Conservation (phyloP, 1,140 invertebrate species). For the Delia radicum region DNA sequence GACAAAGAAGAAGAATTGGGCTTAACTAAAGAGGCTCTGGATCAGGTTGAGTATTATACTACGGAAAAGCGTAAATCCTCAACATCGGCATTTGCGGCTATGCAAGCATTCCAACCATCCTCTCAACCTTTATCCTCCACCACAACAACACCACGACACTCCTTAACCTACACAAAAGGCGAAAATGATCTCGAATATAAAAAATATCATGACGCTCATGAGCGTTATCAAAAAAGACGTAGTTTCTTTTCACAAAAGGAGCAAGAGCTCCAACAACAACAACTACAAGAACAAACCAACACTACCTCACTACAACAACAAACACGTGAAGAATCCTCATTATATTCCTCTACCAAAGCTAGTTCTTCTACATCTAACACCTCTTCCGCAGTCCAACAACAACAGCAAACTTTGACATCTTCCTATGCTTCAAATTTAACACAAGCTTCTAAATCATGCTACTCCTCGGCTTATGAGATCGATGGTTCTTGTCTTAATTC, state of each 20-base stretch:
- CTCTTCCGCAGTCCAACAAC: conserved; percentile 51
- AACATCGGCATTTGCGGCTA: conserved; percentile 50
- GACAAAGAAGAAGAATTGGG: conserved; percentile 44
- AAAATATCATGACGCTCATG: conserved; percentile 47
- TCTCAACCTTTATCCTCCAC: conserved; percentile 44
- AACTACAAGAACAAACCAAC: conserved; percentile 2
- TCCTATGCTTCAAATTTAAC: conserved; percentile 29
- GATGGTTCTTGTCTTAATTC: conserved; percentile 8
- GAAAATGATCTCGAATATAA: conserved; percentile 44
- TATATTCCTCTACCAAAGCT: conserved; percentile 40
- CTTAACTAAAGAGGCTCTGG: conserved; percentile 36
- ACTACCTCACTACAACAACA: conserved; percentile 15
- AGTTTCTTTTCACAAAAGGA: conserved; percentile 50
- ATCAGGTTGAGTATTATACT: conserved; percentile 39
- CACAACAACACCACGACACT: conserved; percentile 33
- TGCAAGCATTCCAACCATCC: conserved; percentile 55
- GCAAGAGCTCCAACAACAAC: conserved; percentile 39
- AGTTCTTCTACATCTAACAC: conserved; percentile 46
- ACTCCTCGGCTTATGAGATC: neutral
- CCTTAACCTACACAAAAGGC: conserved; percentile 36
- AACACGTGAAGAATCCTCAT: conserved; percentile 33
- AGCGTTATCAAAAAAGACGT: conserved; percentile 47
- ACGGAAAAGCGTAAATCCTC: conserved; percentile 35
- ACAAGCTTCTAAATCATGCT: conserved; percentile 21
- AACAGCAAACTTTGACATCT: conserved; percentile 31